phyloP scores from a whole-genome alignment of 2,888 invertebrate species.

The Sussaba pulchella region DNA sequence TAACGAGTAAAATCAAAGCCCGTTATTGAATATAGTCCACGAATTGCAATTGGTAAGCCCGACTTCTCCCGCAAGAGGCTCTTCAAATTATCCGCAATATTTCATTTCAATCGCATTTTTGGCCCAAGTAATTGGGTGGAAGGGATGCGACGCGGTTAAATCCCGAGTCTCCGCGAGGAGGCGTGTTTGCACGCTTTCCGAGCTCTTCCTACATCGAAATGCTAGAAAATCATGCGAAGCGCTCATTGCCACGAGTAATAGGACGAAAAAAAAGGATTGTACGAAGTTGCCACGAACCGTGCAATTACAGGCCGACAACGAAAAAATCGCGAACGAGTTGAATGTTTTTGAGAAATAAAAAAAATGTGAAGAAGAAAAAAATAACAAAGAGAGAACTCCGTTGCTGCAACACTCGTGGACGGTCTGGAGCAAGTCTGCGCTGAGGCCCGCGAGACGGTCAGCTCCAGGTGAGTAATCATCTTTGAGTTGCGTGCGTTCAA shows the following conservation, averaged over 20 bases:
- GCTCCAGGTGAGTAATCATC: conserved; percentile 80
- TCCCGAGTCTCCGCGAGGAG: neutral
- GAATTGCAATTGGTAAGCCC: no score
- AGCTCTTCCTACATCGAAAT: neutral
- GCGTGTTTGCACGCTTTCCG: neutral
- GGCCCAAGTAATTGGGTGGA: no score
- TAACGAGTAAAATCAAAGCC: no score
- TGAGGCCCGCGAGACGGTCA: conserved; percentile 72
- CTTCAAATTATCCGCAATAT: no score
- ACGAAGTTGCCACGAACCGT: conserved; percentile 5
- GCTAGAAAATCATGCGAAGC: neutral
- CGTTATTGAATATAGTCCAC: no score
- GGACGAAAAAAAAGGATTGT: neutral
- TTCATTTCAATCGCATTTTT: no score
- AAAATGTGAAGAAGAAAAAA: conserved; percentile 15
- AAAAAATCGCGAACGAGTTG: conserved; percentile 21
- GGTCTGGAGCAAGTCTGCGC: conserved; percentile 61
- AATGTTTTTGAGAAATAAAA: conserved; percentile 30
- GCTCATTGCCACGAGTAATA: neutral
- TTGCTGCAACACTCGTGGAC: conserved; percentile 41
- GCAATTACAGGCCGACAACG: conserved; percentile 15
- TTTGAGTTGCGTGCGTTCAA: conserved; percentile 81
- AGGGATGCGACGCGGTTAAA: no score
- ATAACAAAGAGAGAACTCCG: conserved; percentile 36
- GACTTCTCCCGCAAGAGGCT: no score